Evolutionary conservation across 2,797 vertebrate genomes (phyloP), one percentile per base, ranked within the genome.

Genomic region (Spheniscus humboldti): DNA sequence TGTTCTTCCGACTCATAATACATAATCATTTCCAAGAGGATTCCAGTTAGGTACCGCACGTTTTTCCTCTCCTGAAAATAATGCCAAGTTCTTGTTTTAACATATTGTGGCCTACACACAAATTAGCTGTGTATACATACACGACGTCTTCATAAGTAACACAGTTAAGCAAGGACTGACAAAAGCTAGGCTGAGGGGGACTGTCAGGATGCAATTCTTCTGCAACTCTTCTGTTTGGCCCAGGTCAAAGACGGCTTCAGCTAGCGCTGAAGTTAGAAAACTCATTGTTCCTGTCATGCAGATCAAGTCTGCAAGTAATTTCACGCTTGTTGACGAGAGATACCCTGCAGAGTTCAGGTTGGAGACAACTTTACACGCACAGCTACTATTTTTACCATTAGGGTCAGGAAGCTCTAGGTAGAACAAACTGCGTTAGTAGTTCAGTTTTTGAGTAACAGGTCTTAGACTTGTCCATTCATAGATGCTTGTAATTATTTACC

Each of bases 101-200:
- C 10, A 28, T 24, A 28, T 4, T 6, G 11, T 16, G 27, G 35
- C 27, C 59, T 27, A 35, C 5, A 10, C 20, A 52, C 33, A 55
- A 60, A 48, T 41, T 37, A 82, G 18, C 53, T 22, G 8, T 4
- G 12, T 37, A 11, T 30, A 48, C 25, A 72, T 10, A 41, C 18
- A 24, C 0, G 0, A 9, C 25, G 60, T 4, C 80, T 77, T 52
- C 43, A 43, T 31, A 20, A 85, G 55, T 0, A 1, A n/a, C 17
- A 10, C 2, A 4, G n/a, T 15, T 47, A 69, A 74, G 52, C 33
- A 55, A 50, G 35, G 39, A 35, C 43, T 48, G 35, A 50, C 50
- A 66, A 35, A 69, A 64, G 33, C 19, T 7, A 39, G 43, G 13
- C 33, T 45, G 17, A 7, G 10, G 15, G 47, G 8, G 18, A 22